Percentiles rank a stretch among this genome's conserved stretches.
phyloP scores from a whole-genome alignment of 2,113 vertebrate genomes.

The Odocoileus virginianus region DNA sequence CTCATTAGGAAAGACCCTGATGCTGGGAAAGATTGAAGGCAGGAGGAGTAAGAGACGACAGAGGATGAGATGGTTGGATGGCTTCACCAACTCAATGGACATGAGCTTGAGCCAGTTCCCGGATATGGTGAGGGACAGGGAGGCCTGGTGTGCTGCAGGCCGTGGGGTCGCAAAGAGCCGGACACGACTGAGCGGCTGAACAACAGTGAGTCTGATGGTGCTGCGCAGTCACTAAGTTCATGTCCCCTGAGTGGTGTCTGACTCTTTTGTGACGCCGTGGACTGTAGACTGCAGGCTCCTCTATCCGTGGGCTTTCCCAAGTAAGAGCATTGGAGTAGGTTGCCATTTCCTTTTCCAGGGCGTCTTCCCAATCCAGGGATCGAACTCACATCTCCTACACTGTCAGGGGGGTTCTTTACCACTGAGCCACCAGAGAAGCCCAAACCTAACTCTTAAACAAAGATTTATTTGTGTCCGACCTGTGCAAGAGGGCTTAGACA shows the following conservation, averaged over 20 bases:
- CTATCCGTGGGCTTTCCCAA: not conserved
- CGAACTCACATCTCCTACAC: not conserved
- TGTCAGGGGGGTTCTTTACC: not conserved
- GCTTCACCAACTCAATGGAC: not conserved
- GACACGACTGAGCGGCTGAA: not conserved
- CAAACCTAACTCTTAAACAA: not conserved
- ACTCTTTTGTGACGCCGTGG: not conserved
- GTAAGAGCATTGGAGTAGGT: not conserved
- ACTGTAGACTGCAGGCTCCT: not conserved
- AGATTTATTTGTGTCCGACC: not conserved
- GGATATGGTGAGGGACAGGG: not conserved
- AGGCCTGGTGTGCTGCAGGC: not conserved
- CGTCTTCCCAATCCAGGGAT: not conserved
- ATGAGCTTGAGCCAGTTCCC: not conserved
- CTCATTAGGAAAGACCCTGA: not conserved
- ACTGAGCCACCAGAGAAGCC: not conserved
- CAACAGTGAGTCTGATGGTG: not conserved
- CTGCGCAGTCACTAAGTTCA: not conserved
- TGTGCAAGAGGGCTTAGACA: not conserved
- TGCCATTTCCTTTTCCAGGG: not conserved
- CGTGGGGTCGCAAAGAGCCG: not conserved
- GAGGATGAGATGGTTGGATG: not conserved
- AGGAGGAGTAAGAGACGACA: fast-evolving
- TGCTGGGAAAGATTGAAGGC: not conserved
- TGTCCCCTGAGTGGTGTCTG: not conserved